phyloP scores from a whole-genome alignment of 2,797 vertebrate species.

The Macroramphosus scolopax region DNA sequence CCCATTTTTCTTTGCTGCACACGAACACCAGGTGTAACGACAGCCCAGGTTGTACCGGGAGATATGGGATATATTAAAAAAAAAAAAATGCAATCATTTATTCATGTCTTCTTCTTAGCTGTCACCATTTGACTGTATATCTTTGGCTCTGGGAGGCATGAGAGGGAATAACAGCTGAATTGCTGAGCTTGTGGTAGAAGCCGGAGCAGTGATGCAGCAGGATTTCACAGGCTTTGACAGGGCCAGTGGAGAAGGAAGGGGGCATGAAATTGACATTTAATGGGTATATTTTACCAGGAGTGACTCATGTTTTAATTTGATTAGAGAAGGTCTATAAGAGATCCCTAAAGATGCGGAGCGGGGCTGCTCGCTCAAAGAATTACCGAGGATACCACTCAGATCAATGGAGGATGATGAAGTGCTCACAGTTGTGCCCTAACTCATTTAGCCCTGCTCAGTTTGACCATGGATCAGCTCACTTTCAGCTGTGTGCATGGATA shows the following conservation, averaged over 20 bases:
- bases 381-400: constrained; percentile 40
- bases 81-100: constrained; percentile 12
- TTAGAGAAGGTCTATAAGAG: constrained; percentile 15
- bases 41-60: constrained; percentile 5
- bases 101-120: constrained; percentile 22
- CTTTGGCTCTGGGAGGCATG: constrained; percentile 14
- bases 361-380: constrained; percentile 17
- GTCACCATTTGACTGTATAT: constrained; percentile 40
- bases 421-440: constrained; percentile 51
- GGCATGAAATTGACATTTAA: constrained; percentile 58
- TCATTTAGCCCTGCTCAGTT: constrained; percentile 47
- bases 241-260: constrained; percentile 53
- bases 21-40: constrained; percentile 17
- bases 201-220: constrained; percentile 85
- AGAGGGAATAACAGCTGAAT: constrained; percentile 57
- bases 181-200: constrained; percentile 62
- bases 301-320: constrained; percentile 46
- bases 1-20: constrained; percentile 47
- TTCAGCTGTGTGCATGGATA: constrained; percentile 23
- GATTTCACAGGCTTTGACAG: constrained; percentile 73
- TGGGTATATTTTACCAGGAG: constrained; percentile 37
- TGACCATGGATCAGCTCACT: constrained; percentile 29
- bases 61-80: constrained; percentile 23
- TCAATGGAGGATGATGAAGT: constrained; percentile 56
- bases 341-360: constrained; percentile 24